Base-by-base conservation (phyloP, 2,888 invertebrate genomes). In the Cheilosia impressa region DNA sequence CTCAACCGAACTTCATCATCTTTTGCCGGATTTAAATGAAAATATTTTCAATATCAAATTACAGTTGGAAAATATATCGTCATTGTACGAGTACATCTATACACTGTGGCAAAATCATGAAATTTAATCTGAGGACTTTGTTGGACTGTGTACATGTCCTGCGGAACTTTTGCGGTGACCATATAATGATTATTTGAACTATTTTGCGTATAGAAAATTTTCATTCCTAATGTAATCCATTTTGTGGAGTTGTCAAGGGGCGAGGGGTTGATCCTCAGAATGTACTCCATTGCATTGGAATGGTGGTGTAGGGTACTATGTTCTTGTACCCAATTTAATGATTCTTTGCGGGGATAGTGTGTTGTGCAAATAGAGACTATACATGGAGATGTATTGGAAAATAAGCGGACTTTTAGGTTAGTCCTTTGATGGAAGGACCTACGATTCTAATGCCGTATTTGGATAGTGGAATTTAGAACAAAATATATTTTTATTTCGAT, bases 11-110 rank as follows among this genome's bases (percentile, higher is more conserved):
- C 17, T 15, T 50, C 57, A 52, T 58, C 41, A 65, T 60, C 57
- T 72, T 72, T 71, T 52, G 52, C 66, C 52, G 72, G 62, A 68
- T 79, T 63, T 47, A 71, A 71, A 71, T 79, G 78, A 65, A 79
- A 79, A 79, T 79, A 79, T 79, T 79, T 79, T 79, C 78, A 71
- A 79, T 80, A 80, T 80, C 73, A 55, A 73, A 68, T 80, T 80
- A 73, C 66, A 65, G 57, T 58, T 65, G 77, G 31, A 65, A 78
- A 72, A 72, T 72, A 60, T 57, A 77, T 58, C 19, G 34, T 19
- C 9, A 7, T 10, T 15, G 45, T 45, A 57, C 24, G 24, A 4
- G 4, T 4, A 24, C 31, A 31, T 19, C 13, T 9, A 38, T 2
- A 19, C 10, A 68, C 50, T 27, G 19, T 13, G 19, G 0, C 55